These are phyloP conservation scores for Phocides pigmalion DNA, from an alignment of 1,140 invertebrate genomes.

Conservation along the genomic window DNA sequence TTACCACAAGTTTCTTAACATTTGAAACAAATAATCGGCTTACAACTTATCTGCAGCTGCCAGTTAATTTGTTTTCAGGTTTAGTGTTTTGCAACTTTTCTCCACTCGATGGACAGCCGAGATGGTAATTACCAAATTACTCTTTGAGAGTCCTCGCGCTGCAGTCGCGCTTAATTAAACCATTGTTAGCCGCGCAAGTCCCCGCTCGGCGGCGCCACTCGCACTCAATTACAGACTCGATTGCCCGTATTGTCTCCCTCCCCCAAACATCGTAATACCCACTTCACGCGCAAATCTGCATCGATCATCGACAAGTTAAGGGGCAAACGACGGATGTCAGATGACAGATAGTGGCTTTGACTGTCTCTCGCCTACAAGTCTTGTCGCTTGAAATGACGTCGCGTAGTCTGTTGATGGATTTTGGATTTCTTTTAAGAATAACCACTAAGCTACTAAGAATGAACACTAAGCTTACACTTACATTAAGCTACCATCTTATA, in stretches of 20 bases:
- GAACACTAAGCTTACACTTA: no score
- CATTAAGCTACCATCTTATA: no score
- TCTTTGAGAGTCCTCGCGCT: constrained; percentile 49
- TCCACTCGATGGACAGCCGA: constrained; percentile 31
- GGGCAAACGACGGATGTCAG: constrained; percentile 20
- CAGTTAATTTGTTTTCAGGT: no score
- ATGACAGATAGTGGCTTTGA: neutral
- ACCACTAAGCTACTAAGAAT: no score
- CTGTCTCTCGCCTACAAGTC: neutral
- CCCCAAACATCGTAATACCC: constrained; percentile 26
- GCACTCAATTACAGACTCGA: constrained; percentile 20
- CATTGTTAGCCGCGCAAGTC: constrained; percentile 52
- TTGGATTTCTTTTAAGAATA: no score
- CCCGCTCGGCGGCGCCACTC: constrained; percentile 10
- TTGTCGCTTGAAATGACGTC: no score
- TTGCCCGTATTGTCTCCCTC: constrained; percentile 15
- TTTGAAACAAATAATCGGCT: no score
- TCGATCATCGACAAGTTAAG: constrained; percentile 24
- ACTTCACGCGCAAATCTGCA: constrained; percentile 18
- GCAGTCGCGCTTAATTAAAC: constrained; percentile 66
- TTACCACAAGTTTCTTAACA: no score
- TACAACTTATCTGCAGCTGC: no score
- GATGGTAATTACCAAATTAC: constrained; percentile 65
- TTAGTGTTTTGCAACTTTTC: no score
- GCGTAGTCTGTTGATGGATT: no score